Base-by-base conservation (phyloP, 1,140 invertebrate species). In the Whitmania pigra region DNA sequence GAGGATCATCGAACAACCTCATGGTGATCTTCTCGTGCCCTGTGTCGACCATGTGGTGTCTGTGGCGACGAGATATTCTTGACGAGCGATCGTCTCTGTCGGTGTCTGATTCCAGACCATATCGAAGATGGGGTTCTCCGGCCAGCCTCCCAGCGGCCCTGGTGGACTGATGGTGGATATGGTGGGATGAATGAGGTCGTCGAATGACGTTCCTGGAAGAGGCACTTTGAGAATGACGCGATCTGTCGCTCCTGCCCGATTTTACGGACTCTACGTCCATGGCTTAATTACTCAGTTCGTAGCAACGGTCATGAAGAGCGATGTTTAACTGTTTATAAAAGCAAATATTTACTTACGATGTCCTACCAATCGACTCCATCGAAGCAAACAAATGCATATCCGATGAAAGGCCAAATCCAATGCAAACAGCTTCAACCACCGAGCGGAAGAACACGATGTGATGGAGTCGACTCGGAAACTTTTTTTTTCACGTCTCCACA, bases 1-100 rank as follows among this genome's bases (percentile, higher is more conserved):
- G 93, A 94, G 94, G 97, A 80, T 94, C 95, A 78, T 98, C 94
- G 85, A 97, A 93, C 86, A 0, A 92, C 92, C 57, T 97, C 81
- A 74, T 94, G 94, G 83, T 94, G 91, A 67, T 94, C 92, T 88
- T 79, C 5, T 86, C 89, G 83, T 86, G 85, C 9, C 86, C 86
- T 89, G 88, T 90, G 75, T 77, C 80, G 72, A 20, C 67, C 69
- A 13, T 75, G 71, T 17, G 72, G 69, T 79, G 73, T 17, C 78
- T 78, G 0, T 77, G 78, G 72, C 78, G 78, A 6, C 78, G 78
- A 20, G 78, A 79, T 68, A 75, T 76, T 74, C 9, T 77, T 60
- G 69, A 72, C 54, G 22, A 73, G 57, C 49, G 76, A 74, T 17
- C 76, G 72, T 49, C 76, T 75, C 36, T 76, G 76, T 40, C 77